These are phyloP conservation scores for Sebastes fasciatus DNA, from an alignment of 2,113 vertebrate species.

Conservation along the genomic window DNA sequence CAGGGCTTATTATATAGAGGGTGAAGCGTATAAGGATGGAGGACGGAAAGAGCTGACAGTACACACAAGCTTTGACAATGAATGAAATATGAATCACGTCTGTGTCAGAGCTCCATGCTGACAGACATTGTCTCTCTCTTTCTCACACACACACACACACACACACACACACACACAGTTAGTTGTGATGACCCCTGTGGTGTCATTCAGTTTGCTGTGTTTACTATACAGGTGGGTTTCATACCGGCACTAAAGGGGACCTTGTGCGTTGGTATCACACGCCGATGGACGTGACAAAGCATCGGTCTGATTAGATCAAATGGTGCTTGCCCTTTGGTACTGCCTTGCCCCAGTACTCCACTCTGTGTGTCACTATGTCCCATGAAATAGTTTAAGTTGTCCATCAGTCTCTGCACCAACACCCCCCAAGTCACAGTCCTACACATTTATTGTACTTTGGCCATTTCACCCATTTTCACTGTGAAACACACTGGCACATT, in stretches of 20 bases:
- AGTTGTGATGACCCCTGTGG: too few relatives aligned
- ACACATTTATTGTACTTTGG: not conserved
- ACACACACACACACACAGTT: not conserved
- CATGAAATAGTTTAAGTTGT: not conserved
- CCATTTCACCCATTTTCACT: not conserved
- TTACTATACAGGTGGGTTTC: too few relatives aligned
- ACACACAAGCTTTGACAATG: conserved; percentile 1
- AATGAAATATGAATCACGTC: conserved; percentile 5
- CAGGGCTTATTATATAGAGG: conserved; percentile 11
- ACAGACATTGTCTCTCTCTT: not conserved
- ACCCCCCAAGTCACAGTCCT: not conserved
- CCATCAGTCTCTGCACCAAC: not conserved
- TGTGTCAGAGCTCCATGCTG: not conserved
- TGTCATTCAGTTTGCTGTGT: too few relatives aligned
- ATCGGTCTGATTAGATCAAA: not conserved
- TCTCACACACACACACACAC: not conserved
- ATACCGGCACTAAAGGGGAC: too few relatives aligned
- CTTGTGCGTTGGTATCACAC: too few relatives aligned
- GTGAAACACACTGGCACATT: not conserved
- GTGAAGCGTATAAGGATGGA: not conserved
- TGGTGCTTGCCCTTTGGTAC: not conserved
- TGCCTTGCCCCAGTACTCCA: not conserved
- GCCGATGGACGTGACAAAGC: too few relatives aligned
- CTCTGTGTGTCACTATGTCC: not conserved
- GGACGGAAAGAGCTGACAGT: conserved; percentile 42